phyloP scores from a whole-genome alignment of 2,888 invertebrate genomes.

The Monochamus alternatus region DNA sequence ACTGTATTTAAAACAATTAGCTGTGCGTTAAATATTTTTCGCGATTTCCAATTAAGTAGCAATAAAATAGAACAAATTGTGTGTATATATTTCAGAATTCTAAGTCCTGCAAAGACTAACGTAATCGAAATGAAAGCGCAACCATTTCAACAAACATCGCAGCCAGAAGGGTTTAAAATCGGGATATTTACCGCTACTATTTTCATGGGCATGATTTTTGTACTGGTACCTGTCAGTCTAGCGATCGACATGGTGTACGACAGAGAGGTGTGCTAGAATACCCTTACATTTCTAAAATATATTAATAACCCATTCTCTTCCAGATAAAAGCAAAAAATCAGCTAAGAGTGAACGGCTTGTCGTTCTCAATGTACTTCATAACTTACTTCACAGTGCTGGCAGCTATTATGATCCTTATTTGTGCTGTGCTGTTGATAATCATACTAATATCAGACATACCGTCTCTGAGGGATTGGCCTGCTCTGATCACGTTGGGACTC shows the following conservation, averaged over 20 bases:
- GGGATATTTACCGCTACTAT: constrained; percentile 83
- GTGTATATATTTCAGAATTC: constrained; percentile 37
- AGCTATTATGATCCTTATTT: constrained; percentile 80
- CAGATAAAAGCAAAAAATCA: constrained; percentile 89
- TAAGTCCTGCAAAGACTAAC: constrained; percentile 55
- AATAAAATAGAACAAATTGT: too few relatives aligned
- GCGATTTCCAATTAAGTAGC: not conserved
- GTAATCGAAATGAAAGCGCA: constrained; percentile 79
- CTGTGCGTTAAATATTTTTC: too few relatives aligned
- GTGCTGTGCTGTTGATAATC: constrained; percentile 76
- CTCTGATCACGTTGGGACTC: constrained; percentile 78
- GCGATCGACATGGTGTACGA: constrained; percentile 89
- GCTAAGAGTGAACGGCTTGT: constrained; percentile 85
- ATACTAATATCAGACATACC: constrained; percentile 82
- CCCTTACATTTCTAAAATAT: not conserved
- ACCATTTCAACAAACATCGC: constrained; percentile 83
- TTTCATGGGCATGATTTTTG: constrained; percentile 87
- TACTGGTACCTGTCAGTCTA: constrained; percentile 83
- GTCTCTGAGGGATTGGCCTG: constrained; percentile 80
- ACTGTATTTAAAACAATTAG: too few relatives aligned
- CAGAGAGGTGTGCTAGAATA: constrained; percentile 77
- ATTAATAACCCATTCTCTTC: constrained; percentile 56
- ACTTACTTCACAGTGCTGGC: constrained; percentile 84
- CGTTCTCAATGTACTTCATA: constrained; percentile 82
- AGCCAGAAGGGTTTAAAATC: constrained; percentile 81